phyloP scores from a whole-genome alignment of 64 coral and sea anemone genomes.

The Montipora capricornis region DNA sequence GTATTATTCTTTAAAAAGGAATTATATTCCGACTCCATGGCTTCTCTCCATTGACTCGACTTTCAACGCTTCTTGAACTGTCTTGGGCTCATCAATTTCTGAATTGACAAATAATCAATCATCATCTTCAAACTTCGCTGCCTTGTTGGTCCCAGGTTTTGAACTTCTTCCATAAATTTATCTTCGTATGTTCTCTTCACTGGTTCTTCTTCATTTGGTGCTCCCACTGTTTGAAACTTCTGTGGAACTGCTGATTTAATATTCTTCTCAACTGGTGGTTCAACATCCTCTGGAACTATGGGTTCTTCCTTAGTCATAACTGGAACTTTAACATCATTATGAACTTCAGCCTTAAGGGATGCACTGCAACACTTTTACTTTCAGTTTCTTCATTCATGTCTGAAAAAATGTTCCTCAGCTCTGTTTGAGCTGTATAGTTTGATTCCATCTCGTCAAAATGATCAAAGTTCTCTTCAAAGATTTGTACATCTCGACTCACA shows the following conservation, averaged over 20 bases:
- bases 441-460: constrained; percentile 15
- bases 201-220: constrained; percentile 46
- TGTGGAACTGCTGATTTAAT: constrained; percentile 10
- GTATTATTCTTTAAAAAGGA: constrained; percentile 60
- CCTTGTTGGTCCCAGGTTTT: constrained; percentile 61
- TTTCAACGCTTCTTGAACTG: constrained; percentile 60
- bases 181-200: constrained; percentile 70
- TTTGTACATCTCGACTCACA: constrained; percentile 19
- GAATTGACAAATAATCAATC: constrained; percentile 54
- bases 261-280: neutral
- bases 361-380: constrained; percentile 23
- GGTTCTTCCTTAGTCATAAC: constrained; percentile 22
- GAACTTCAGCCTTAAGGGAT: neutral
- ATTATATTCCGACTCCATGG: constrained; percentile 39
- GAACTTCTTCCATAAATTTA: constrained; percentile 74
- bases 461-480: constrained; percentile 59
- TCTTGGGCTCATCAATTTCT: constrained; percentile 63
- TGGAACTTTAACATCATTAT: neutral
- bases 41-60: constrained; percentile 48
- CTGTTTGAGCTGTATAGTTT: neutral
- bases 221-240: constrained; percentile 62
- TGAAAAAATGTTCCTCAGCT: constrained; percentile 13
- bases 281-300: neutral
- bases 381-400: neutral
- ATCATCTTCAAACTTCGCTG: constrained; percentile 36